phyloP scores from a whole-genome alignment of 2,113 vertebrate genomes.

The Catagonus wagneri region DNA sequence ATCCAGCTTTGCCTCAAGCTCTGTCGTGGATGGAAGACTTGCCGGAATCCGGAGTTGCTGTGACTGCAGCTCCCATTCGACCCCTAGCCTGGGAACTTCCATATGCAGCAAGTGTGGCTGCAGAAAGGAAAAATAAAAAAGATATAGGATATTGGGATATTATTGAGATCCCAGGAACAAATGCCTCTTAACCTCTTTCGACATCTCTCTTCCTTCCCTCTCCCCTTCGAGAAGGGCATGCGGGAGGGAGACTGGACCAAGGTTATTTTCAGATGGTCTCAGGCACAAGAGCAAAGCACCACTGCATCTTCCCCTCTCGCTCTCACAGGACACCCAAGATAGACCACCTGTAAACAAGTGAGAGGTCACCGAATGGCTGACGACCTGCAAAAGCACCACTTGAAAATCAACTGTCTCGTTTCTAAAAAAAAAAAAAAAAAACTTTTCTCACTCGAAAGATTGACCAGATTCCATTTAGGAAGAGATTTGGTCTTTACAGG shows the following conservation, averaged over 20 bases:
- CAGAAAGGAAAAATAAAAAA: too few relatives aligned
- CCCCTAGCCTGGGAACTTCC: too few relatives aligned
- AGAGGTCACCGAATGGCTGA: background rate
- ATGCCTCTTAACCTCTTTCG: background rate
- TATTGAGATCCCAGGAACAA: background rate
- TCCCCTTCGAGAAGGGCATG: background rate
- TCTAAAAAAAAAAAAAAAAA: background rate
- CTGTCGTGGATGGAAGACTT: too few relatives aligned
- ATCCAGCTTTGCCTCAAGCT: too few relatives aligned
- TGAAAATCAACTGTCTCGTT: background rate
- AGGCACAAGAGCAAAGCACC: background rate
- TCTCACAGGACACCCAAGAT: background rate
- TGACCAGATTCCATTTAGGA: constrained; percentile 45
- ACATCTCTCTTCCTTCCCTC: background rate
- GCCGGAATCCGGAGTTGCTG: too few relatives aligned
- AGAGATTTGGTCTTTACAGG: constrained; percentile 7
- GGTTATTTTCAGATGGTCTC: background rate
- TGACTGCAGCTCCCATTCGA: too few relatives aligned
- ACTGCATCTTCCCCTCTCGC: background rate
- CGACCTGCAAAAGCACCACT: background rate
- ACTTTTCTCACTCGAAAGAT: background rate
- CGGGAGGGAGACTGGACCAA: background rate
- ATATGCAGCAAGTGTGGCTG: too few relatives aligned
- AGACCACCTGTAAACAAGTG: background rate
- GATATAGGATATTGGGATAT: too few relatives aligned